Conservation (phyloP, 2,113 vertebrate species). For the Vicugna pacos region DNA sequence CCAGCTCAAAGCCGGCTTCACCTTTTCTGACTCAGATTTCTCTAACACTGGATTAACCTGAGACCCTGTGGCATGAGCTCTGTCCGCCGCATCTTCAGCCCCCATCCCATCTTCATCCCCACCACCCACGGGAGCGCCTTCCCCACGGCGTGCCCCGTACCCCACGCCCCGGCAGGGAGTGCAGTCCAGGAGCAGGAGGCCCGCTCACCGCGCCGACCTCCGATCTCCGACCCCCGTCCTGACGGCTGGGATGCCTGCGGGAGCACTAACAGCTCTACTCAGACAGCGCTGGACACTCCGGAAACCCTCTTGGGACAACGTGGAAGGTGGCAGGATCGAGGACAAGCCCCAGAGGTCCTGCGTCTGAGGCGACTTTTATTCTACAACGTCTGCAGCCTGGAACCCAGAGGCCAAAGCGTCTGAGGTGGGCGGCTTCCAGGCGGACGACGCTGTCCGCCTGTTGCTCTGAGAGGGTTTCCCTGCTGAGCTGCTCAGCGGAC, state of each 20-base stretch:
- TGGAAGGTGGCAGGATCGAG: accelerated
- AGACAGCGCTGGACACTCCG: no score
- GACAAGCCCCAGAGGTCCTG: not conserved
- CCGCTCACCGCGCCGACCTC: no score
- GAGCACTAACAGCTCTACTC: no score
- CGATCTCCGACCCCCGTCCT: no score
- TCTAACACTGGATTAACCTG: not conserved
- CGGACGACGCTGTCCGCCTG: not conserved
- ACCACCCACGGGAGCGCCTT: not conserved
- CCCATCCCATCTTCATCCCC: no score
- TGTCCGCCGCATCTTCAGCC: no score
- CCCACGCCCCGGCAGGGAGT: not conserved
- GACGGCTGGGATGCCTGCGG: not conserved
- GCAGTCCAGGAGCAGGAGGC: no score
- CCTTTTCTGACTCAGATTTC: no score
- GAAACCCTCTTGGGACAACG: not conserved
- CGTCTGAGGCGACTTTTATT: not conserved
- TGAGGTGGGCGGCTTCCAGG: not conserved
- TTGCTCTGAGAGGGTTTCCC: not conserved
- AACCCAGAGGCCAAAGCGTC: no score
- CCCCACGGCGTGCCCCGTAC: not conserved
- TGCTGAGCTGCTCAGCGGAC: accelerated
- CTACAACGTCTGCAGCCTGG: no score
- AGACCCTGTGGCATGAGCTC: accelerated
- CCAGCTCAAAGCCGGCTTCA: no score